phyloP scores from a whole-genome alignment of 2,113 vertebrate genomes.

The Baryphthengus martii region DNA sequence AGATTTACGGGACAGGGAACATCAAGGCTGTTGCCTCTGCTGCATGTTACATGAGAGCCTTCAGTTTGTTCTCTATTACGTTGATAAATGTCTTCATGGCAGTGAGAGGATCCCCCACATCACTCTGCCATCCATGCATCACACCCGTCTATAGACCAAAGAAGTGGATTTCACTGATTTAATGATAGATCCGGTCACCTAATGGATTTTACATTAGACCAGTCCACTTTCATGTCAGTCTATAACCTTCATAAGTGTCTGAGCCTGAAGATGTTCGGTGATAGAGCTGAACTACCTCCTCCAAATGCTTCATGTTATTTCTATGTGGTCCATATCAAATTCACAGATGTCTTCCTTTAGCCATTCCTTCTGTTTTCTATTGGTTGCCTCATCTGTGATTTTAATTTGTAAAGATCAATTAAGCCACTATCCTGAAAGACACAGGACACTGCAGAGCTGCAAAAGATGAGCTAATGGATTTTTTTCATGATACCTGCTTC shows the following conservation, averaged over 20 bases:
- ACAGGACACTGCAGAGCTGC: neutral
- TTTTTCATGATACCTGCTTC: neutral
- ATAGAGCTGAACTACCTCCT: neutral
- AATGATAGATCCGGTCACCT: slow-evolving; percentile 6
- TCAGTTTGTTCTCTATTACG: slow-evolving; percentile 10
- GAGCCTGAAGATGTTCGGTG: neutral
- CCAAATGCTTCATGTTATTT: neutral
- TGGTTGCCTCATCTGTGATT: neutral
- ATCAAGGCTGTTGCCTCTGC: slow-evolving; percentile 36
- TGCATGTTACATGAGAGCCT: neutral
- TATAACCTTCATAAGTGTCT: neutral
- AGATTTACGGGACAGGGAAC: slow-evolving; percentile 21
- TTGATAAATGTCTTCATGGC: neutral
- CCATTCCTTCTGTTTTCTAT: neutral
- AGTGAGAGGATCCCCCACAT: neutral
- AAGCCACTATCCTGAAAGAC: neutral
- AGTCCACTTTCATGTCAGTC: neutral
- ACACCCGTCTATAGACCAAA: neutral
- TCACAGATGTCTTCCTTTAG: neutral
- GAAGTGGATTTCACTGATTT: slow-evolving; percentile 13
- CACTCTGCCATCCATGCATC: neutral
- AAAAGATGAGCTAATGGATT: slow-evolving; percentile 25
- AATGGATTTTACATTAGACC: slow-evolving; percentile 16
- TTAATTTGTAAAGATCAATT: slow-evolving; percentile 32
- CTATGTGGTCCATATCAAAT: neutral